These are phyloP conservation scores for Apis cerana DNA, from an alignment of 1,140 invertebrate genomes.

Conservation along the genomic window DNA sequence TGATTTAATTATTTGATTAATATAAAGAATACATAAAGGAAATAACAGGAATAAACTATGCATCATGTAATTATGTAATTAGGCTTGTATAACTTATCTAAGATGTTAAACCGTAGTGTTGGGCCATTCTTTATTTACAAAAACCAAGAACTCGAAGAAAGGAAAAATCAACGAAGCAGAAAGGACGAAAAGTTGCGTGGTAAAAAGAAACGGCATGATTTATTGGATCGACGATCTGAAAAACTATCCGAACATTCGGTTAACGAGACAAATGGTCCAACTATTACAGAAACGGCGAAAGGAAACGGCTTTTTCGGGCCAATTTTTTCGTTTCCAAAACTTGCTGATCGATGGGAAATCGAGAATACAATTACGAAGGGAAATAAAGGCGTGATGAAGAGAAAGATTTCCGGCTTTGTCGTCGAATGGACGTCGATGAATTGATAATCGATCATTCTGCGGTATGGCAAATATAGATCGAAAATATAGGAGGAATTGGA, in stretches of 20 bases:
- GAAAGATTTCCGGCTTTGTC: background rate
- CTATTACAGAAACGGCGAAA: background rate
- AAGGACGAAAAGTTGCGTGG: background rate
- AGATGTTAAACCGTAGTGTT: no score
- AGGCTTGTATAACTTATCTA: no score
- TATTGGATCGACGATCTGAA: background rate
- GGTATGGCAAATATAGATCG: background rate
- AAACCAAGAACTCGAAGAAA: background rate
- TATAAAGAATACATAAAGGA: no score
- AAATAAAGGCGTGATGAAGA: background rate
- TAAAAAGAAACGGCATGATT: background rate
- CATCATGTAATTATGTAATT: no score
- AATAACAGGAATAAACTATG: no score
- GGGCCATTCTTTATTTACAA: background rate
- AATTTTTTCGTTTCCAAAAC: background rate
- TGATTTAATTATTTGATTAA: no score
- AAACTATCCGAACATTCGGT: background rate
- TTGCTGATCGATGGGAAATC: no score
- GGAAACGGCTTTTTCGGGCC: background rate
- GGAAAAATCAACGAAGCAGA: background rate
- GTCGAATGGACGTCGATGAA: background rate
- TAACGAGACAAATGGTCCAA: background rate
- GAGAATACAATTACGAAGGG: background rate
- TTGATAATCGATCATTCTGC: background rate
- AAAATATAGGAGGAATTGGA: no score